These are phyloP conservation scores for Limnephilus marmoratus DNA, from an alignment of 2,888 invertebrate species.

Conservation along the genomic window DNA sequence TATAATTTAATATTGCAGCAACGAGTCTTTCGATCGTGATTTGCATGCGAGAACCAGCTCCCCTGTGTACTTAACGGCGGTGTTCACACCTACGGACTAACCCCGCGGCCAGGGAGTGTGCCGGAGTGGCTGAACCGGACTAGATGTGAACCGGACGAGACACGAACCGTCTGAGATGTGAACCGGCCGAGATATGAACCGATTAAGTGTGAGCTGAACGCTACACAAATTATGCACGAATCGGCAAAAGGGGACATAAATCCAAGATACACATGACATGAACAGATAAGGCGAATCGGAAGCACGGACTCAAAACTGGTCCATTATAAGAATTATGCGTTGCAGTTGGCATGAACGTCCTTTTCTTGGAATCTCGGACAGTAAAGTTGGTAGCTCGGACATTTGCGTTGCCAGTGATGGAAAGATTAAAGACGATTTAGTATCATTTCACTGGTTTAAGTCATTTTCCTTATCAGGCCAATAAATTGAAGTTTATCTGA, in stretches of 20 bases:
- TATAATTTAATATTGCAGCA: neutral
- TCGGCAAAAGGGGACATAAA: constrained; percentile 28
- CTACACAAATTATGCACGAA: constrained; percentile 29
- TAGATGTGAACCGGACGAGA: no score
- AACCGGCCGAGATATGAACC: neutral
- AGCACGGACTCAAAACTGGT: neutral
- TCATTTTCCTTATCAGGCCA: no score
- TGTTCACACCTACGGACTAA: constrained; percentile 24
- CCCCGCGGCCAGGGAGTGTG: neutral
- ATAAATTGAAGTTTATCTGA: no score
- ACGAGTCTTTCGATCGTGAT: neutral
- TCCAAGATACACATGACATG: constrained; percentile 32
- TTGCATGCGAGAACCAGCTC: constrained; percentile 23
- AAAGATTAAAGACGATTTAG: no score
- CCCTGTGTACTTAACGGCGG: constrained; percentile 16
- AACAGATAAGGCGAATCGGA: constrained; percentile 31
- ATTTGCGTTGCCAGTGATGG: no score
- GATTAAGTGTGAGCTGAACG: constrained; percentile 3
- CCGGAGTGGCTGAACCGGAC: no score
- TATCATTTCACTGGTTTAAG: no score
- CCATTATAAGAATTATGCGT: constrained; percentile 1
- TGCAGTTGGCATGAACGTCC: no score
- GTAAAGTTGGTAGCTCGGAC: no score
- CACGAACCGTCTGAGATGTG: no score
- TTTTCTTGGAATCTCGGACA: no score